phyloP scores from a whole-genome alignment of 2,797 vertebrate genomes.

The Anguilla anguilla region DNA sequence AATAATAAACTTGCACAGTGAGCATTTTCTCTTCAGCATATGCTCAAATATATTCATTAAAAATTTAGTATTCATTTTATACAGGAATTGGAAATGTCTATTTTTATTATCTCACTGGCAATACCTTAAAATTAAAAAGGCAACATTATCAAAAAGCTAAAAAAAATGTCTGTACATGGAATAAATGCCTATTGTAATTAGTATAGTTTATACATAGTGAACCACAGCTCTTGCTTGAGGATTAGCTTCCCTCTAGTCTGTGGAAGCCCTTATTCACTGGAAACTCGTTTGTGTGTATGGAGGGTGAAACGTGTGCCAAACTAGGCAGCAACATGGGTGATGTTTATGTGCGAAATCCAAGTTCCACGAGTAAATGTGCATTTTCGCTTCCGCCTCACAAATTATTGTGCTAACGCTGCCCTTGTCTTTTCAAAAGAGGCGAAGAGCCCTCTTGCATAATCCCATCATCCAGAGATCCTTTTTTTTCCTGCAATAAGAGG shows the following conservation, averaged over 20 bases:
- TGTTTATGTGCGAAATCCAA: conserved; percentile 18
- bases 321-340: neutral
- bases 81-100: neutral
- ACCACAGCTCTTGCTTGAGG: neutral
- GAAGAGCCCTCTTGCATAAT: conserved; percentile 37
- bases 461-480: conserved; percentile 36
- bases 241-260: neutral
- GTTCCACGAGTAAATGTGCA: conserved; percentile 13
- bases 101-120: neutral
- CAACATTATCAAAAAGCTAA: conserved; percentile 13
- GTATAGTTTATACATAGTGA: neutral
- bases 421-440: conserved; percentile 31
- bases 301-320: neutral
- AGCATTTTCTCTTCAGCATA: conserved; percentile 58
- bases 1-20: conserved; percentile 51
- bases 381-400: conserved; percentile 15
- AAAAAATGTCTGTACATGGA: neutral
- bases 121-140: neutral
- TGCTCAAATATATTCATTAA: conserved; percentile 42
- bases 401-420: conserved; percentile 9
- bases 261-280: neutral
- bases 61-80: conserved; percentile 43
- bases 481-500: conserved; percentile 58
- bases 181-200: neutral
- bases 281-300: neutral